Evolutionary conservation across 2,888 invertebrate species (phyloP), one percentile per base, ranked within the genome.

Genomic region (Macrosoma leucophasiata): DNA sequence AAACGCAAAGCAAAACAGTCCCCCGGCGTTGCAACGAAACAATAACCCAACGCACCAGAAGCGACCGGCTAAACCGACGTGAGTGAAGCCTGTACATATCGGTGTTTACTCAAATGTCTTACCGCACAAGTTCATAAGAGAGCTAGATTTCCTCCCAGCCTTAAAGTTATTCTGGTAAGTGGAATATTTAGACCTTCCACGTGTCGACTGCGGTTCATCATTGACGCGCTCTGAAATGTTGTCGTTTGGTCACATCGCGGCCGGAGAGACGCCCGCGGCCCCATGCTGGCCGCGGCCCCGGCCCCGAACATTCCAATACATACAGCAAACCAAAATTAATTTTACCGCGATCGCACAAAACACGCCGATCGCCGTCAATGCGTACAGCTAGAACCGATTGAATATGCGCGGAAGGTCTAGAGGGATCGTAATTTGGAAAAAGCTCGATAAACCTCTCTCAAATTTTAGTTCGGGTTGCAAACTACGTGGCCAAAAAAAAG

Each of bases 61-160:
- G 56, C 61, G 55, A 46, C 64, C 59, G 62, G 48, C 60, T 48
- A 55, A 48, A 64, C 68, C 68, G 65, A 65, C 59, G 73, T 75
- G 77, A 66, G 64, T 61, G 58, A 74, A 76, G 75, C 74, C 58
- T 58, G 62, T 72, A 63, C 67, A 62, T 46, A 48, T 39, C 45
- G 58, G 65, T 68, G 68, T 59, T 54, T 62, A 62, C 55, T 55
- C 59, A 69, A 71, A 72, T 62, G 71, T 89, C 94, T 95, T 94
- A 95, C 95, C 94, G 90, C 94, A 94, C 89, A 95, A 89, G 90
- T 95, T 95, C 94, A 95, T 94, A 88, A 95, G 91, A 84, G 94
- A 95, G 91, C 93, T 94, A 87, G 94, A 94, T 88, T 94, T 94
- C 90, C 94, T 91, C 73, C 88, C 88, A 66, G 84, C 88, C 89